Evolutionary conservation across 2,888 invertebrate species (phyloP), one percentile per base, ranked within the genome.

Genomic region (Pachycephus smyrnensis): DNA sequence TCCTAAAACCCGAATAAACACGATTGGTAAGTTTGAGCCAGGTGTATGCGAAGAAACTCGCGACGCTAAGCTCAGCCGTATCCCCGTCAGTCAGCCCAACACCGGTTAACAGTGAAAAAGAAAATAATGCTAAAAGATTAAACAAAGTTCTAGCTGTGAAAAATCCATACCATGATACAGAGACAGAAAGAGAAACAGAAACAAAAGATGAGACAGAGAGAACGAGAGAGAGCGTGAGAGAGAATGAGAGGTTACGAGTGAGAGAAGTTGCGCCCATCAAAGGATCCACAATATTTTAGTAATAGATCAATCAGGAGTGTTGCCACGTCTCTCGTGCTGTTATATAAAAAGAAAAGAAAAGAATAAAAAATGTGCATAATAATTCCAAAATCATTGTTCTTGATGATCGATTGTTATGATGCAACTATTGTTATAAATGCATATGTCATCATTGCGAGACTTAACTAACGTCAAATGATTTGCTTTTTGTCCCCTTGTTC

Each of bases 401-500:
- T 71, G 31, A 71, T 71, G 32, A 71, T 71, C 55, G 23, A 55
- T 71, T 71, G 32, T 71, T 71, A 71, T 32, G 71, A 32, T 71
- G 71, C 32, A 71, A 71, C 71, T 15, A 31, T 32, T 71, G 71
- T 55, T 55, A 55, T 55, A 55, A 55, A 55, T 55, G 73, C 32
- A 75, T n/a, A 74, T 68, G 77, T 75, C 71, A 73, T 75, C 76
- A 37, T 36, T 77, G 69, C 36, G 73, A 74, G 55, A 77, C 23
- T 55, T 79, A 77, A 89, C 90, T 90, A 90, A 90, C 88, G 84
- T 88, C 85, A 83, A 87, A 86, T 87, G 88, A 89, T 89, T 90
- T 90, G 90, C 90, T 90, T 90, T 90, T 90, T 90, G 90, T 88
- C 90, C 90, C 90, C 89, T 90, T 90, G 89, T 89, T 90, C 90